A percentile compares a stretch with the other conserved stretches of the same genome.
phyloP scores from a whole-genome alignment of 2,113 vertebrate genomes.

The Tragelaphus imberbis region DNA sequence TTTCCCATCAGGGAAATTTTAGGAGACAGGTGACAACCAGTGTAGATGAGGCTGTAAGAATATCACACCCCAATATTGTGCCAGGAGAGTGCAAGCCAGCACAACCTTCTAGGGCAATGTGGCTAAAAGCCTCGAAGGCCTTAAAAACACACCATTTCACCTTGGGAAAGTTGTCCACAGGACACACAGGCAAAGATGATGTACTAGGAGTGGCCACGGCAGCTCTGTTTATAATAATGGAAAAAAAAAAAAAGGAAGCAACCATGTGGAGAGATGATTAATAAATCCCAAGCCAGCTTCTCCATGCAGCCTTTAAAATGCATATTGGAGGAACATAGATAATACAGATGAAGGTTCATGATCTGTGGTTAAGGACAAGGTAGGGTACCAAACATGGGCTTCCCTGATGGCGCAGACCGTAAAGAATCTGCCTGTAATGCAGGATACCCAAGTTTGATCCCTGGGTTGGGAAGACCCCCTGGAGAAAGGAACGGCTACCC shows the following conservation, averaged over 20 bases:
- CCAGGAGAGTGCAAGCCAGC: rapidly evolving
- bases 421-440: neutral
- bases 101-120: rapidly evolving
- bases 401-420: neutral
- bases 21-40: neutral
- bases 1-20: neutral
- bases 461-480: neutral
- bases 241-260: neutral
- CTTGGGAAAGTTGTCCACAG: neutral
- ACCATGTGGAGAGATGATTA: rapidly evolving
- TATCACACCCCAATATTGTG: rapidly evolving
- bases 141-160: neutral
- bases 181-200: neutral
- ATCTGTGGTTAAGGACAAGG: neutral
- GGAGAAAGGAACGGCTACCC: neutral
- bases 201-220: rapidly evolving
- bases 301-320: neutral
- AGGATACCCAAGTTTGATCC: neutral
- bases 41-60: neutral
- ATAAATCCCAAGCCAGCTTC: neutral
- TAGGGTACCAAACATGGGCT: neutral
- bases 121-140: neutral
- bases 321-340: rapidly evolving
- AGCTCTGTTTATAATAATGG: neutral
- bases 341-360: rapidly evolving